These are phyloP conservation scores for Oryctolagus cuniculus DNA, from an alignment of 2,113 vertebrate genomes.

Conservation along the genomic window DNA sequence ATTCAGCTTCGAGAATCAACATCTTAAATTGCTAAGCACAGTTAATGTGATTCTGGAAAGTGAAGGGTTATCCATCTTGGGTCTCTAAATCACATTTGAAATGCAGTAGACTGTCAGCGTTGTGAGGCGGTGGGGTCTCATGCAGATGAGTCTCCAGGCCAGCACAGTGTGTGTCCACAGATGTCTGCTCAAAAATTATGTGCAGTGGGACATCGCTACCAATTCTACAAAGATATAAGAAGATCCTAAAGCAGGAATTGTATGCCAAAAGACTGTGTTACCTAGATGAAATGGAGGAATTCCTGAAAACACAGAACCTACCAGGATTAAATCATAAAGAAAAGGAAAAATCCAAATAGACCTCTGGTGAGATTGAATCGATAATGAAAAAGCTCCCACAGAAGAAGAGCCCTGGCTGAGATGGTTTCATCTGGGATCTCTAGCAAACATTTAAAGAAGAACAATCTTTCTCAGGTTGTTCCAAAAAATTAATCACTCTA, in stretches of 20 bases:
- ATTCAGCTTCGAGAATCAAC: not conserved
- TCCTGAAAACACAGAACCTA: constrained; percentile 28
- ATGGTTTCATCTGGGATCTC: not conserved
- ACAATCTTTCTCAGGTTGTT: not conserved
- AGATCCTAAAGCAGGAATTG: not conserved
- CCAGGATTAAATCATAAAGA: not conserved
- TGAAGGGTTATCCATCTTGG: not conserved
- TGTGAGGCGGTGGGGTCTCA: not conserved
- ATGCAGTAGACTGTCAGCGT: not conserved
- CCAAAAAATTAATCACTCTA: not conserved
- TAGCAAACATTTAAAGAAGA: not conserved
- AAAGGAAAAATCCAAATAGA: not conserved
- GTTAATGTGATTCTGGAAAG: constrained; percentile 16
- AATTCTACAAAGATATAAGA: not conserved
- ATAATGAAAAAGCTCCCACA: not conserved
- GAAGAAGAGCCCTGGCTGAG: not conserved
- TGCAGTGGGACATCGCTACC: not conserved
- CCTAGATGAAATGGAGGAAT: constrained; percentile 8
- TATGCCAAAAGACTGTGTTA: not conserved
- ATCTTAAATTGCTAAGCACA: not conserved
- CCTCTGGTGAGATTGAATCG: not conserved
- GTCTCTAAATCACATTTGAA: constrained; percentile 10
- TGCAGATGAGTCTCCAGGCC: not conserved
- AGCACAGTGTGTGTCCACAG: not conserved
- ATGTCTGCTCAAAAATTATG: not conserved